A percentile compares a stretch with the other conserved stretches of the same genome.
These are phyloP conservation scores for Micropoecilia bifurca DNA, from an alignment of 2,797 vertebrate genomes.

Conservation along the genomic window DNA sequence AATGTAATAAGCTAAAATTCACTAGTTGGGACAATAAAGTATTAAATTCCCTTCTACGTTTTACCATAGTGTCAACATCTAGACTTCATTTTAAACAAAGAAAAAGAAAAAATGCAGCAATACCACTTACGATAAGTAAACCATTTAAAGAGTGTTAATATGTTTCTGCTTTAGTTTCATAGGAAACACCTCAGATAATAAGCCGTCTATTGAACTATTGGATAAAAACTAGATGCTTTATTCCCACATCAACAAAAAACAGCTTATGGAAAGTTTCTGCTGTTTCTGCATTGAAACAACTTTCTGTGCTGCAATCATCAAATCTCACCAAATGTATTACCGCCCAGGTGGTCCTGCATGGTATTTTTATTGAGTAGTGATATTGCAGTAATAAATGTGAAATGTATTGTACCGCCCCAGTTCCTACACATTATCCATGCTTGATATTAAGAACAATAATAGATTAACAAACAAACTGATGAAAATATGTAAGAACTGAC, in stretches of 20 bases:
- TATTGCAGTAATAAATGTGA: background rate
- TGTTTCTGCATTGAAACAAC: background rate
- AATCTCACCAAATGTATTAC: background rate
- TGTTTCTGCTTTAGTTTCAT: background rate
- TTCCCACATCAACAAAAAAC: background rate
- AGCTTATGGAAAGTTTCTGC: background rate
- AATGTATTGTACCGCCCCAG: background rate
- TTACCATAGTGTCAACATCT: background rate
- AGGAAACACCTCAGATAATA: background rate
- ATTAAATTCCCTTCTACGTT: background rate
- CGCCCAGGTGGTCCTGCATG: background rate
- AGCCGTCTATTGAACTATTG: background rate
- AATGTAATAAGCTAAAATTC: constrained; percentile 1
- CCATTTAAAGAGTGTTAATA: background rate
- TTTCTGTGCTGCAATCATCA: background rate
- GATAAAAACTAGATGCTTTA: background rate
- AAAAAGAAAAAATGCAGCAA: background rate
- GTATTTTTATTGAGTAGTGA: background rate
- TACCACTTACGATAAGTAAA: background rate
- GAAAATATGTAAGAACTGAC: background rate
- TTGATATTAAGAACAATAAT: background rate
- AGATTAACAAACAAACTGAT: background rate
- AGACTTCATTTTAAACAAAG: background rate
- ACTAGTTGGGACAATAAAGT: background rate
- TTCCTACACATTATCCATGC: background rate